phyloP scores from a whole-genome alignment of 2,797 vertebrate genomes.

The Sylvia borin region DNA sequence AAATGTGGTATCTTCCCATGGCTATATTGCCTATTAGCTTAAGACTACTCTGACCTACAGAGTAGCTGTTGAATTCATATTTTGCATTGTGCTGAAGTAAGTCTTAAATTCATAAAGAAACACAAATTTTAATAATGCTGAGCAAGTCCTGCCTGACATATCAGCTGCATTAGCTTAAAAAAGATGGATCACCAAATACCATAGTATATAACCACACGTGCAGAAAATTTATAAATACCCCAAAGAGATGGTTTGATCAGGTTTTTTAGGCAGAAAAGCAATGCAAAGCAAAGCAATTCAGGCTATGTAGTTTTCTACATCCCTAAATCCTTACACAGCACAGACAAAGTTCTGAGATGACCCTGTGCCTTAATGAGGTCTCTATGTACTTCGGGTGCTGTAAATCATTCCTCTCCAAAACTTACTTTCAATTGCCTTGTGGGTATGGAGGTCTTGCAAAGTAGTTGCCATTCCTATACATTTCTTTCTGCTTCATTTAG shows the following conservation, averaged over 20 bases:
- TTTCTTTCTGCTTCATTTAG: background rate
- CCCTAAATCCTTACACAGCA: background rate
- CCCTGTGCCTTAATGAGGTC: background rate
- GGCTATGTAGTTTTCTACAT: background rate
- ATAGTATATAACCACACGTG: background rate
- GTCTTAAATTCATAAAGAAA: background rate
- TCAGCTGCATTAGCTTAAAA: slow-evolving; percentile 2
- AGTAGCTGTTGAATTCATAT: background rate
- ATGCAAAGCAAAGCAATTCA: background rate
- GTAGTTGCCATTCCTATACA: background rate
- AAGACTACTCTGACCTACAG: background rate
- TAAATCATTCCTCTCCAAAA: background rate
- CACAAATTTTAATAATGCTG: slow-evolving; percentile 1
- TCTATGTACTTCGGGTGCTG: background rate
- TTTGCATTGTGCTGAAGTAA: background rate
- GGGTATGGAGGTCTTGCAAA: background rate
- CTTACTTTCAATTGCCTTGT: background rate
- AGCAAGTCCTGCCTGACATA: background rate
- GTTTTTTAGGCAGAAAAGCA: background rate
- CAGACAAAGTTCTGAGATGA: background rate
- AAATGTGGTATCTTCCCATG: background rate
- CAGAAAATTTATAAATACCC: background rate
- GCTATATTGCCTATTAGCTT: background rate
- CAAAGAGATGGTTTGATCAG: background rate
- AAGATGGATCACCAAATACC: background rate